Percentiles rank a stretch among this genome's conserved stretches.
Conservation (phyloP, 2,888 invertebrate genomes). For the Folsomia manolachei region DNA sequence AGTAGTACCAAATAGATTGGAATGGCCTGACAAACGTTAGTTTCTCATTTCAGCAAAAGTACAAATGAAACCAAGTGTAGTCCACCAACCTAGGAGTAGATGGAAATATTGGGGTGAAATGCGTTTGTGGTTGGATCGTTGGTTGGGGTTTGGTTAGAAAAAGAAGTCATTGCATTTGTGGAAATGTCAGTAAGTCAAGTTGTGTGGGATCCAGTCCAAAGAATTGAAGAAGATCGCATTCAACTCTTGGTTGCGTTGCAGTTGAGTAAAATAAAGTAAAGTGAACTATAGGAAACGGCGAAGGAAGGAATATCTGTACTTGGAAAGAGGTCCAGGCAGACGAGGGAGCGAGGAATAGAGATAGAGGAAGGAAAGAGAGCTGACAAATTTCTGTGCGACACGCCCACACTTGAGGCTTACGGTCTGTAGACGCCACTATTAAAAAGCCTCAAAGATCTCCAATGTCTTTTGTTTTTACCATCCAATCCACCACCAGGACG, state of each 20-base stretch:
- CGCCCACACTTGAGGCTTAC: slow-evolving; percentile 51
- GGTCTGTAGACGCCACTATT: slow-evolving; percentile 51
- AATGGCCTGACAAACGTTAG: slow-evolving; percentile 1
- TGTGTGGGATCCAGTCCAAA: slow-evolving; percentile 43
- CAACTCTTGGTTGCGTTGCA: neutral
- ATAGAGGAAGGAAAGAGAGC: slow-evolving; percentile 42
- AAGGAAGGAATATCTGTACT: slow-evolving; percentile 42
- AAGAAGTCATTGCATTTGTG: too few species aligned
- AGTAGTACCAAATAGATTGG: too few species aligned
- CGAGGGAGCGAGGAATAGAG: slow-evolving; percentile 30
- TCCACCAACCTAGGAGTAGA: neutral
- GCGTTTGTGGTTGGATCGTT: neutral
- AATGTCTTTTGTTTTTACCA: slow-evolving; percentile 50
- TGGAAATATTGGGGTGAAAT: slow-evolving; percentile 1
- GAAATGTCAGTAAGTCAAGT: neutral
- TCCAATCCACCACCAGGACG: slow-evolving; percentile 38
- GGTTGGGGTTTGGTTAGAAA: neutral
- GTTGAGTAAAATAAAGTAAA: slow-evolving; percentile 14
- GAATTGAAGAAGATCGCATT: slow-evolving; percentile 26
- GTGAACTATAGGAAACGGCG: neutral
- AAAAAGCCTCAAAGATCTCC: slow-evolving; percentile 48
- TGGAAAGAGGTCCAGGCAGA: too few species aligned
- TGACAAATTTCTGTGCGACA: slow-evolving; percentile 51
- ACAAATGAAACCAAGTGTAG: neutral
- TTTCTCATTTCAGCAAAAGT: slow-evolving; percentile 14